Evolutionary conservation across 2,113 vertebrate species (phyloP), one percentile per base, ranked within the genome.

Genomic region (Ophiodon elongatus): DNA sequence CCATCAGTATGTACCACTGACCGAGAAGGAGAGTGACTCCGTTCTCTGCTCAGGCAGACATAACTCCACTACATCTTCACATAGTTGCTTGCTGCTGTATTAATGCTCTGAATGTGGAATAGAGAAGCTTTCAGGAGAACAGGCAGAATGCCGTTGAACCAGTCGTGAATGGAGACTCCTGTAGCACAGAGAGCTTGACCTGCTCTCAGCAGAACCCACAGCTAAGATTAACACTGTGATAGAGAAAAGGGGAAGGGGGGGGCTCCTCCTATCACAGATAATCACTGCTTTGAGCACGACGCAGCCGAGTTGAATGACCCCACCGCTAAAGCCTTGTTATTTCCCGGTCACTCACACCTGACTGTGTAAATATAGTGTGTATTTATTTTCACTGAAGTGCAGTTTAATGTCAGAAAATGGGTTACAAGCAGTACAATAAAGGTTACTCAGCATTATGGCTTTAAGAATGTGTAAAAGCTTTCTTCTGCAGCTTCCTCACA

Each of bases 211-310:
- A 76, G 25, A 64, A 45, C 67, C 63, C 57, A 50, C 0, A 59
- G 73, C 60, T 62, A 56, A 85, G 77, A 83, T 84, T 41, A 83
- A 57, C 80, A 69, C 59, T 29, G 79, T 6, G 45, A 79, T 70
- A 70, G n/a, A 67, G 56, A 72, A 37, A 68, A 15, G 69, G 33
- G 29, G 37, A 8, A 2, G 8, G 41, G 41, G 41, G 69, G 59
- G 21, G 8, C 50, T 52, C 57, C 65, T 78, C 64, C 72, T 39
- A 56, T 69, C 70, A 72, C 60, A 71, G 81, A 71, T 86, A 75
- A 87, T 83, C 81, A 52, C 6, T 14, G 54, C 50, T 82, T 31
- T 83, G 21, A 88, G 64, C 15, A 31, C 74, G 63, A 76, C 8
- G 0, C 72, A 2, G 41, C 75, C 64, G 73, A 78, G 79, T 7